Evolutionary conservation across 37 sponge, comb jelly and placozoan genomes (phyloP), one percentile per base, ranked within the genome.

Genomic region (Petrosia ficiformis): DNA sequence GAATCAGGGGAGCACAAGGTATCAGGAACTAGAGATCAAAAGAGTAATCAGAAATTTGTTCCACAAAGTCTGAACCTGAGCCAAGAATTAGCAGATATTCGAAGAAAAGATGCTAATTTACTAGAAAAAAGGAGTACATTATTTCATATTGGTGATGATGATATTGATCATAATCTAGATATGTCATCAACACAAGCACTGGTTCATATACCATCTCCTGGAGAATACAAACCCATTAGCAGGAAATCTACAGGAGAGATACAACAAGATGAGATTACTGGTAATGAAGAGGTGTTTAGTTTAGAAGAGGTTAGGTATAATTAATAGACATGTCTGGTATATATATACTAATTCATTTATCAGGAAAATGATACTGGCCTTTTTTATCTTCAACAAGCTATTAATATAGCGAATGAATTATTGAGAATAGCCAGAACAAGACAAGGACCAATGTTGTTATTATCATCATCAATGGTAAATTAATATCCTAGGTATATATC

Each of bases 361-460:
- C n/a, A n/a, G n/a, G n/a, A n/a, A n/a, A n/a, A n/a, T n/a, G n/a
- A n/a, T n/a, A n/a, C n/a, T n/a, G n/a, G n/a, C n/a, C n/a, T n/a
- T n/a, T n/a, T n/a, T n/a, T n/a, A n/a, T n/a, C n/a, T n/a, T n/a
- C n/a, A n/a, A n/a, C n/a, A n/a, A n/a, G n/a, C 44, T 4, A 31
- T 84, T 28, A 67, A 37, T 19, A 52, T 89, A 4, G 84, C 60
- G n/a, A 30, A 65, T 52, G 89, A 84, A 76, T 54, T 88, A n/a
- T 38, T 69, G 21, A 58, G 57, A 8, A 79, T 89, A 80, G 80
- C 84, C 11, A 66, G 73, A 41, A 77, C 74, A 6, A 65, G 86
- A 30, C 79, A 85, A 42, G 86, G 86, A 30, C 86, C 86, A 32
- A 78, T 85, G n/a, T 48, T 85, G 58, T 60, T 85, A 19, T 54